These are phyloP conservation scores for Pristionchus pacificus DNA, from an alignment of 1,140 invertebrate species.

Conservation along the genomic window DNA sequence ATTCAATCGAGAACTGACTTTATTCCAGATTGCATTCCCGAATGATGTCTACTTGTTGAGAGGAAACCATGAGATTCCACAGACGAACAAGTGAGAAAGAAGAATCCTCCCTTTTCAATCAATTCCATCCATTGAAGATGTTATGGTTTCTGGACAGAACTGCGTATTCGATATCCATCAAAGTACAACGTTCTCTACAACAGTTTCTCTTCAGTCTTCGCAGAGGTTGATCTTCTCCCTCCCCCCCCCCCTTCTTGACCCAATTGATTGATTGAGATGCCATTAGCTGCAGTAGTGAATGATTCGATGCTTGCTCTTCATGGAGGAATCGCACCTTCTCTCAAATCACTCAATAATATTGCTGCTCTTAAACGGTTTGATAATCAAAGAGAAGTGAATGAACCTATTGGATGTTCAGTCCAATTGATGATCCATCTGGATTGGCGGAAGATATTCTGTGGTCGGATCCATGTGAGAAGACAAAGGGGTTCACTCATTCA, in stretches of 20 bases:
- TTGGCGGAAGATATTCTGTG: slow-evolving; percentile 10
- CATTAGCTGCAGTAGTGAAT: neutral
- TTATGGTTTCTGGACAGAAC: neutral
- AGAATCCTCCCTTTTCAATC: neutral
- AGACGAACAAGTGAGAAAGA: slow-evolving; percentile 60
- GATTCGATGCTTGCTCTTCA: neutral
- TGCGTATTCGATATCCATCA: neutral
- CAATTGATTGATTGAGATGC: neutral
- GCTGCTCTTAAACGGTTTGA: neutral
- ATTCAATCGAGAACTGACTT: too few species aligned
- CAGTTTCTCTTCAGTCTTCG: neutral
- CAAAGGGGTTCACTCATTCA: slow-evolving; percentile 12
- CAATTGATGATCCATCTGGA: slow-evolving; percentile 4
- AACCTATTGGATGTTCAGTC: neutral
- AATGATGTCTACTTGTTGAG: slow-evolving; percentile 67
- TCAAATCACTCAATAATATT: slow-evolving; percentile 5
- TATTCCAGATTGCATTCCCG: slow-evolving; percentile 60
- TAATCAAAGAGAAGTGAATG: neutral
- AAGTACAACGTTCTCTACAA: neutral
- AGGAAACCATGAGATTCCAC: slow-evolving; percentile 68
- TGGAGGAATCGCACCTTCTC: slow-evolving; percentile 1
- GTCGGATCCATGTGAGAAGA: slow-evolving; percentile 3
- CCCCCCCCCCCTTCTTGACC: neutral
- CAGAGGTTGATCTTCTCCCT: neutral
- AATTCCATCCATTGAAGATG: neutral